These are phyloP conservation scores for Ornithoptera priamus DNA, from an alignment of 2,888 invertebrate genomes.

Conservation along the genomic window DNA sequence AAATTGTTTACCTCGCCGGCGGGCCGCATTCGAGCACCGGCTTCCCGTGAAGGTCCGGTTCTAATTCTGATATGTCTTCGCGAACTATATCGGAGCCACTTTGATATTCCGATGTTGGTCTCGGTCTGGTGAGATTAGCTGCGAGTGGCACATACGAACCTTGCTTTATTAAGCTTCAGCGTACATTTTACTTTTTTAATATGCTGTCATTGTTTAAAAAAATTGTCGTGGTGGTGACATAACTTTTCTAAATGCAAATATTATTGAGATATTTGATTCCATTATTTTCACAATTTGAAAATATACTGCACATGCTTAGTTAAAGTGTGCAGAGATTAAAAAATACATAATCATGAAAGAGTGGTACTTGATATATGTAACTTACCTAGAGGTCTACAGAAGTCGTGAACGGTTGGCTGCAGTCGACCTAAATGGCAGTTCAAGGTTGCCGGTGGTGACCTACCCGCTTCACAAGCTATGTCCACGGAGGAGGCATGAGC, in stretches of 20 bases:
- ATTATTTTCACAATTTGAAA: too few species aligned
- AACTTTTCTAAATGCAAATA: too few species aligned
- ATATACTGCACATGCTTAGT: too few species aligned
- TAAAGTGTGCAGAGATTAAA: too few species aligned
- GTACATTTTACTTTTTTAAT: too few species aligned
- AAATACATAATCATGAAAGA: not conserved
- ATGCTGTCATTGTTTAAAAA: too few species aligned
- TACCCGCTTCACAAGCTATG: conserved; percentile 83
- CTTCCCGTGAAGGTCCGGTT: conserved; percentile 68
- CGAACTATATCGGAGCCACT: conserved; percentile 77
- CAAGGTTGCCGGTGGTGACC: conserved; percentile 79
- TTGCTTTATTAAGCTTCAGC: conserved; percentile 13
- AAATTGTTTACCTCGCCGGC: conserved; percentile 81
- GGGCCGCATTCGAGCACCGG: conserved; percentile 81
- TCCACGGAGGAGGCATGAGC: conserved; percentile 89
- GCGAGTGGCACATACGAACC: conserved; percentile 33
- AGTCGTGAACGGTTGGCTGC: conserved; percentile 79
- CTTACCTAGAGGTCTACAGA: conserved; percentile 71
- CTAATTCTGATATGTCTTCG: conserved; percentile 81
- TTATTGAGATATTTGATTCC: too few species aligned
- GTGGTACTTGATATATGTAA: not conserved
- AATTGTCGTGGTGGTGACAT: too few species aligned
- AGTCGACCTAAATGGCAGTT: conserved; percentile 83
- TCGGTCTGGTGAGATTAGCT: conserved; percentile 67
- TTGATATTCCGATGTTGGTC: conserved; percentile 72